phyloP scores from a whole-genome alignment of 37 sponge, comb jelly and placozoan species.

The Mnemiopsis leidyi region DNA sequence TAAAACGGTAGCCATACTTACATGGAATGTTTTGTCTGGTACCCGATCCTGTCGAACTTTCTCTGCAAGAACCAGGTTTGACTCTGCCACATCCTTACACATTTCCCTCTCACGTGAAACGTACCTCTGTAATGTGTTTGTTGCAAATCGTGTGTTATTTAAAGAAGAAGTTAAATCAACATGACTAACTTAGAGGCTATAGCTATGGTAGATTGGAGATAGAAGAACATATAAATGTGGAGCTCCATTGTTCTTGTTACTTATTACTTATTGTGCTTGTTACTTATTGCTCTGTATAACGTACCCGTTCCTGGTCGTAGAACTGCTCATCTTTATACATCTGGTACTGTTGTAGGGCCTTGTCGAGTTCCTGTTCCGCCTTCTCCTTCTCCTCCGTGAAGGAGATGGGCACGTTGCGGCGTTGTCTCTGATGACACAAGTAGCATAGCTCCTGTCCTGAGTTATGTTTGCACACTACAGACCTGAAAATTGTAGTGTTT shows the following conservation, averaged over 20 bases:
- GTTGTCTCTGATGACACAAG: conserved; percentile 81
- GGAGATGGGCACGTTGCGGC: conserved; percentile 75
- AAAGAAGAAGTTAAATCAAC: no score
- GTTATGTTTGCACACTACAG: background rate
- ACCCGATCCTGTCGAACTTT: background rate
- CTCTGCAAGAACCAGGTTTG: conserved; percentile 66
- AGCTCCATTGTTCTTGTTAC: no score
- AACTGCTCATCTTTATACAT: conserved; percentile 66
- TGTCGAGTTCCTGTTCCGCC: conserved; percentile 70
- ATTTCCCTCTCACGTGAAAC: conserved; percentile 41
- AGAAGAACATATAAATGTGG: no score
- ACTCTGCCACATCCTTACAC: conserved; percentile 69
- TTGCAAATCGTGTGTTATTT: no score
- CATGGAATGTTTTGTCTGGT: conserved; percentile 18
- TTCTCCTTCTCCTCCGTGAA: conserved; percentile 69
- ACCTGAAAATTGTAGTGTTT: background rate
- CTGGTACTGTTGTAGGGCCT: conserved; percentile 74
- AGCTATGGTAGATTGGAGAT: no score
- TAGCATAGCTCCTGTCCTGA: conserved; percentile 86
- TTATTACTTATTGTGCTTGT: no score
- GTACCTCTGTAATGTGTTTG: conserved; percentile 11
- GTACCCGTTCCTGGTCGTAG: conserved; percentile 70
- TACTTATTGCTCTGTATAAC: no score
- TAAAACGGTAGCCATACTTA: no score
- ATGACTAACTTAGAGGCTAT: no score